Base-by-base conservation (phyloP, 2,888 invertebrate species). In the Trilocha varians region DNA sequence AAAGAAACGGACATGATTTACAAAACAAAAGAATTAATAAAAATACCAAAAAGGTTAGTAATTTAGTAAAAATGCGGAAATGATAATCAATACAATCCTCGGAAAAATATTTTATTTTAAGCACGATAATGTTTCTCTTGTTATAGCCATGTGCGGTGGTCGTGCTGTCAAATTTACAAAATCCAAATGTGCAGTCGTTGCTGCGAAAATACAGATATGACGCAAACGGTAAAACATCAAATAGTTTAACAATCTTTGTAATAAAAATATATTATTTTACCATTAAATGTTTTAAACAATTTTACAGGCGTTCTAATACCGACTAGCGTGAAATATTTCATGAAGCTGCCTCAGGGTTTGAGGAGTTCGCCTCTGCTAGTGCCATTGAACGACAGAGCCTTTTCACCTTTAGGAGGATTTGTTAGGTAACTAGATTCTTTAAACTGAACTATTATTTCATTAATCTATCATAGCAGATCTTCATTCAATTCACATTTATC, bases 181-280 rank as follows among this genome's bases (percentile, higher is more conserved):
- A 69, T 43, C 68, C 80, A 11, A 66, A 49, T 38, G 70, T 74
- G 66, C 79, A 80, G 53, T 73, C 83, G 9, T 55, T 84, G 16
- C 49, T 84, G 45, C 72, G 84, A 47, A 83, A 71, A 57, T 84
- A 85, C 45, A 68, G 77, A 70, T 85, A 83, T 47, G 70, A 84
- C 47, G 64, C 73, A 44, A 73, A 77, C 35, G 84, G 84, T 72
- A 39, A 61, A 51, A 34, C 17, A 53, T 44, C 55, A 48, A 49
- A n/a, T n/a, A n/a, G n/a, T n/a, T n/a, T 17, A 3, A 14, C 33
- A 13, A 13, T 13, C n/a, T 13, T 17, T 11, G 2, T 13, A 34
- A 9, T 8, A 11, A 13, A 34, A 14, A 6, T 34, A 2, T 34
- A n/a, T 9, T n/a, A 2, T n/a, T 34, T 34, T 34, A 3, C 9